Conservation (phyloP, 2,797 vertebrate species). For the Sebastes flavidus region DNA sequence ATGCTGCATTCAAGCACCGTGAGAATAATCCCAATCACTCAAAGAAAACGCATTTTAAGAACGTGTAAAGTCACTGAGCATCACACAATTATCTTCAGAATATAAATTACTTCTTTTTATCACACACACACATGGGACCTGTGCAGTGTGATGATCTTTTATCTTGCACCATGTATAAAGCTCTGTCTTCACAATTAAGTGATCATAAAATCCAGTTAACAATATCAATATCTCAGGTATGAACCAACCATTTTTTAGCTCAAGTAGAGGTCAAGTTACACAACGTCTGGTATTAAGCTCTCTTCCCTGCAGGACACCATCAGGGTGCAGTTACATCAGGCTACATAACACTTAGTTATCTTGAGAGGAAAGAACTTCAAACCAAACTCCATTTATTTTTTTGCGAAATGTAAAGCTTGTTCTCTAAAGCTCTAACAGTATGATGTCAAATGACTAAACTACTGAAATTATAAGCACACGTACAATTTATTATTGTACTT, state of each 20-base stretch:
- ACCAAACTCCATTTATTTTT: not conserved
- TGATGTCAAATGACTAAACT: not conserved
- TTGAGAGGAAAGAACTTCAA: not conserved
- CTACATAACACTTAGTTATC: slow-evolving; percentile 19
- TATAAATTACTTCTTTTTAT: not conserved
- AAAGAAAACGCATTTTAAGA: not conserved
- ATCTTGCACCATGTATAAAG: not conserved
- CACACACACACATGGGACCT: not conserved
- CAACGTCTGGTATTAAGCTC: not conserved
- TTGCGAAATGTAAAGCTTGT: not conserved
- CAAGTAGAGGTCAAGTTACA: not conserved
- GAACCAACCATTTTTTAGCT: not conserved
- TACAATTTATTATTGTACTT: too few relatives aligned
- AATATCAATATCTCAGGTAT: not conserved
- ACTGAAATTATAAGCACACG: not conserved
- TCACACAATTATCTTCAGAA: not conserved
- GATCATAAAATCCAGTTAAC: not conserved
- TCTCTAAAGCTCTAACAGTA: not conserved
- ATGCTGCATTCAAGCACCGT: not conserved
- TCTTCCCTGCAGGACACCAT: not conserved
- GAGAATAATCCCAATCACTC: not conserved
- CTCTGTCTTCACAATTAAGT: not conserved
- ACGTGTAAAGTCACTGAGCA: not conserved
- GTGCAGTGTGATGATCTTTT: not conserved
- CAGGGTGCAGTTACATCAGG: not conserved